Conservation (phyloP, 2,888 invertebrate genomes). For the Trichogramma evanescens region DNA sequence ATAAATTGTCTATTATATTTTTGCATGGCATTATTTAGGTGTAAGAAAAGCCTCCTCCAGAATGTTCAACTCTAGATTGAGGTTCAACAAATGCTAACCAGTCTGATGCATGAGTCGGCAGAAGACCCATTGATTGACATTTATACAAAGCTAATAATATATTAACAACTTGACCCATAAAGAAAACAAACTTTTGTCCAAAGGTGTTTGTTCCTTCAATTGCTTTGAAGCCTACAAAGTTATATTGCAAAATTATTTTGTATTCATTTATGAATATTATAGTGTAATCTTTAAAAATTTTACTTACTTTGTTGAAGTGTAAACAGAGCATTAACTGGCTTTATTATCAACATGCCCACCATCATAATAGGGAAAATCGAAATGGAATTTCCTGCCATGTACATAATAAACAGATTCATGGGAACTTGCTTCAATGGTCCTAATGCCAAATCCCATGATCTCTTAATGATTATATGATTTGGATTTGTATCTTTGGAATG, state of each 20-base stretch:
- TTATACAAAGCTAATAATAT: conserved; percentile 89
- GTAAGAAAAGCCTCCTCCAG: conserved; percentile 65
- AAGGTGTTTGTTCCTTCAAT: conserved; percentile 86
- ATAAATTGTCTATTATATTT: conserved; percentile 1
- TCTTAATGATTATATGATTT: conserved; percentile 80
- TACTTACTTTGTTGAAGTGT: conserved; percentile 65
- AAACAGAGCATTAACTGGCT: conserved; percentile 93
- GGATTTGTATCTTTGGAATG: conserved; percentile 75
- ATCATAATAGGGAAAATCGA: conserved; percentile 99
- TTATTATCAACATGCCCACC: conserved; percentile 97
- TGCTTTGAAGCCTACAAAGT: conserved; percentile 70
- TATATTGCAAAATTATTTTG: not conserved
- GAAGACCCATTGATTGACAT: conserved; percentile 94
- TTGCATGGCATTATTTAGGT: conserved; percentile 30
- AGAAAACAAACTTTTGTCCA: conserved; percentile 87
- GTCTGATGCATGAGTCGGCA: conserved; percentile 95
- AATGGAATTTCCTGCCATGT: conserved; percentile 99
- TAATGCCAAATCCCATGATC: conserved; percentile 93
- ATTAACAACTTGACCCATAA: conserved; percentile 88
- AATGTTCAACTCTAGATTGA: conserved; percentile 74
- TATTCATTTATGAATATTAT: conserved; percentile 1
- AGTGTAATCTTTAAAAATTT: not conserved
- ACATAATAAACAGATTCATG: conserved; percentile 99
- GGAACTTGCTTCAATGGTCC: conserved; percentile 94
- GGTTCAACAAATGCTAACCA: conserved; percentile 97